Conservation (phyloP, 64 coral and sea anemone species). For the Dendrophyllia cribrosa region DNA sequence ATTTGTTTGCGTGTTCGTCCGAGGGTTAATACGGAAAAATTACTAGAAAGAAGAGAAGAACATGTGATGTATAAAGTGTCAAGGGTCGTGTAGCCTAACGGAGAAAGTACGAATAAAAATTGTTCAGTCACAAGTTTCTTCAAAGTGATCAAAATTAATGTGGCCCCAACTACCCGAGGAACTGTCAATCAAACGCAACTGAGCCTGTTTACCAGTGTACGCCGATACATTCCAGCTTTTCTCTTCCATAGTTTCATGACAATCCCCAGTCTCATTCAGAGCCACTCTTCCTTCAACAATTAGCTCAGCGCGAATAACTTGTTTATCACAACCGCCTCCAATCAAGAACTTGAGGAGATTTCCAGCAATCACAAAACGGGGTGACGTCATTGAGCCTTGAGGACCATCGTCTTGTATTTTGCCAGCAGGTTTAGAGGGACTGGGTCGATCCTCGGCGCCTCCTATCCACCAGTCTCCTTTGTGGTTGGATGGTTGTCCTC, state of each 20-base stretch:
- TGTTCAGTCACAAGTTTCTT: slow-evolving; percentile 13
- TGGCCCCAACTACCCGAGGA: slow-evolving; percentile 12
- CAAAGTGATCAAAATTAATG: slow-evolving; percentile 51
- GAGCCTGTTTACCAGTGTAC: slow-evolving; percentile 1
- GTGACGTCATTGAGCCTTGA: slow-evolving; percentile 26
- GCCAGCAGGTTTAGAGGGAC: slow-evolving; percentile 29
- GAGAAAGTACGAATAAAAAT: too few relatives aligned
- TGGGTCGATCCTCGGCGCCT: background rate
- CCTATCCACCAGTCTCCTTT: slow-evolving; percentile 40
- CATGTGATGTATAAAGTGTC: too few relatives aligned
- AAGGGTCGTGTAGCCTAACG: too few relatives aligned
- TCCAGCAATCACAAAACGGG: background rate
- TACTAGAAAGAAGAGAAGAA: too few relatives aligned
- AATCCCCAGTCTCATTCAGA: background rate
- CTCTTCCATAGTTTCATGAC: background rate
- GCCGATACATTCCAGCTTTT: background rate
- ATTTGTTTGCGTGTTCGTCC: too few relatives aligned
- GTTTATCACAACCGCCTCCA: background rate
- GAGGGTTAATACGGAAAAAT: too few relatives aligned
- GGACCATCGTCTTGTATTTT: background rate
- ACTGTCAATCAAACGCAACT: slow-evolving; percentile 45
- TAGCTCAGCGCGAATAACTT: background rate
- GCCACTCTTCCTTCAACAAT: slow-evolving; percentile 15
- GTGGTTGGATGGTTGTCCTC: background rate
- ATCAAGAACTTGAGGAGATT: slow-evolving; percentile 13